These are phyloP conservation scores for Chloropsis hardwickii DNA, from an alignment of 2,113 vertebrate species.

Conservation along the genomic window DNA sequence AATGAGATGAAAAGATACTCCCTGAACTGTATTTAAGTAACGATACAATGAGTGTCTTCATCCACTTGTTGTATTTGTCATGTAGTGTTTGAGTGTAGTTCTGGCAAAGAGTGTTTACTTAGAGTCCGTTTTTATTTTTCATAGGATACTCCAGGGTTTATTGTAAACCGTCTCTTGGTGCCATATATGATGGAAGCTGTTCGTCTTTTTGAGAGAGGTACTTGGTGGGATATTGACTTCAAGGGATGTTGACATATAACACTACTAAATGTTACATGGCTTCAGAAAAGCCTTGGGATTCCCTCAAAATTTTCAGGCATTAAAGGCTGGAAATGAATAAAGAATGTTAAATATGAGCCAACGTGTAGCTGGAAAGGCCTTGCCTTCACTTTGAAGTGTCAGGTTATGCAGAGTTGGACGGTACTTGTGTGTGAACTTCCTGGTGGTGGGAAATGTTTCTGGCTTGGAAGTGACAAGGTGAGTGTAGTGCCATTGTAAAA, in stretches of 20 bases:
- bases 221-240: neutral
- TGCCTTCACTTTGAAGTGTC: neutral
- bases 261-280: neutral
- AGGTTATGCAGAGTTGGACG: neutral
- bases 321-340: neutral
- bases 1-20: neutral
- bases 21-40: too few relatives aligned
- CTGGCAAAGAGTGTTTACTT: neutral
- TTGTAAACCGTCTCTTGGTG: constrained; percentile 93
- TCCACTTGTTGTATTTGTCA: neutral
- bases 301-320: neutral
- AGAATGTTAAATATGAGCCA: neutral
- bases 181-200: constrained; percentile 90
- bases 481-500: neutral
- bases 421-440: neutral
- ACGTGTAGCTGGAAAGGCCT: neutral
- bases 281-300: neutral
- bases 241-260: neutral
- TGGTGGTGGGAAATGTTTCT: neutral
- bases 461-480: neutral
- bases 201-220: constrained; percentile 89
- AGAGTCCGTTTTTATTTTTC: neutral
- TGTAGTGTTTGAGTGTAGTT: neutral
- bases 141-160: constrained; percentile 94
- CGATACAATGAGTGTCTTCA: neutral